Conservation (phyloP, 2,113 vertebrate species). For the Tautogolabrus adspersus region DNA sequence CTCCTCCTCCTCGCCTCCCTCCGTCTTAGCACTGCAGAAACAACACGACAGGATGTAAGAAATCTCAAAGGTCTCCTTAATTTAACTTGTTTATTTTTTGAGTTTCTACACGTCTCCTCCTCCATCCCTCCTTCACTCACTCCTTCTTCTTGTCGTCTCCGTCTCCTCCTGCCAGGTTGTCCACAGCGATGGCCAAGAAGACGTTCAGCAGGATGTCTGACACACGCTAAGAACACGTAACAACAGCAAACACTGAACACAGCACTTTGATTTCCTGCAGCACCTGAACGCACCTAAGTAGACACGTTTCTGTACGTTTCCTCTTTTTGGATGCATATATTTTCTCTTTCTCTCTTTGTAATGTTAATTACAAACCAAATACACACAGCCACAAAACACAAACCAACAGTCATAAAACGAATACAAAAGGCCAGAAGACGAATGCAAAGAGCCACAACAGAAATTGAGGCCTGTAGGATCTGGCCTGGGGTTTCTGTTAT, state of each 20-base stretch:
- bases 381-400: too few species aligned
- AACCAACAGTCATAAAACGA: too few species aligned
- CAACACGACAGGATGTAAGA: neutral
- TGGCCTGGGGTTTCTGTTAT: too few species aligned
- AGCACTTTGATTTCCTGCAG: neutral
- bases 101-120: neutral
- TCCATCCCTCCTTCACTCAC: conserved; percentile 56
- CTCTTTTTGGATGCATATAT: too few species aligned
- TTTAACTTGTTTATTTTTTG: too few species aligned
- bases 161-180: conserved; percentile 83
- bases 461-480: too few species aligned
- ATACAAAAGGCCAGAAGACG: too few species aligned
- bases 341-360: too few species aligned
- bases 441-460: too few species aligned
- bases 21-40: conserved; percentile 58
- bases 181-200: conserved; percentile 86
- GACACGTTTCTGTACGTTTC: too few species aligned
- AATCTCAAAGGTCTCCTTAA: neutral
- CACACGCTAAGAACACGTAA: conserved; percentile 42
- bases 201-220: conserved; percentile 85
- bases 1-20: conserved; percentile 41
- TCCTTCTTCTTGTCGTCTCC: conserved; percentile 78
- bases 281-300: too few species aligned
- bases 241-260: neutral
- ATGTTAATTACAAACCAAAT: too few species aligned